phyloP scores from a whole-genome alignment of 2,888 invertebrate genomes.

The Tetragnatha montana region DNA sequence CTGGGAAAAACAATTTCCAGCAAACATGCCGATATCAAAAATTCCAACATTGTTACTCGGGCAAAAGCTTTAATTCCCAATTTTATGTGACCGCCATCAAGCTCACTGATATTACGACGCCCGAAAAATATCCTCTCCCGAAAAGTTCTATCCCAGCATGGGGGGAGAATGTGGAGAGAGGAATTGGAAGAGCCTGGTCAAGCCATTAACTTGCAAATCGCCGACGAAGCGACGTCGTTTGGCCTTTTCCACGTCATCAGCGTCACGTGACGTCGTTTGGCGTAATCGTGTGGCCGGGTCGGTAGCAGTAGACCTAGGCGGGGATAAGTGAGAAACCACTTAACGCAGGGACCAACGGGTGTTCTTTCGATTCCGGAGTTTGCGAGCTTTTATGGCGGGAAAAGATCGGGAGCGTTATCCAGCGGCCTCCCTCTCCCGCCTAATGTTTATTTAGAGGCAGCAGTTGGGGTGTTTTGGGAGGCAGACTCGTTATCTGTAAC shows the following conservation, averaged over 20 bases:
- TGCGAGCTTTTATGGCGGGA: slow-evolving; percentile 40
- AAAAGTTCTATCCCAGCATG: neutral
- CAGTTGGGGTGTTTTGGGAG: neutral
- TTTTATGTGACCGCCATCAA: slow-evolving; percentile 60
- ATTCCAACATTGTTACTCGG: slow-evolving; percentile 15
- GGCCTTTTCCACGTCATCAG: slow-evolving; percentile 66
- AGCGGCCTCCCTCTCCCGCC: neutral
- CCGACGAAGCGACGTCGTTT: slow-evolving; percentile 55
- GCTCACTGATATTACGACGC: slow-evolving; percentile 30
- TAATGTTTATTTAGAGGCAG: neutral
- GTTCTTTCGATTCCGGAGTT: slow-evolving; percentile 41
- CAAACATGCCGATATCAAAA: neutral
- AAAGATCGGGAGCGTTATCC: slow-evolving; percentile 17
- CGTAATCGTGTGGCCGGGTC: slow-evolving; percentile 57
- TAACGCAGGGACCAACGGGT: slow-evolving; percentile 32
- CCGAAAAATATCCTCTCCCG: slow-evolving; percentile 40
- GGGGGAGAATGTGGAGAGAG: slow-evolving; percentile 19
- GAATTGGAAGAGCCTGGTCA: slow-evolving; percentile 51
- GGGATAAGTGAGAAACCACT: slow-evolving; percentile 48
- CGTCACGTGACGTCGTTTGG: slow-evolving; percentile 65
- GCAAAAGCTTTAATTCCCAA: slow-evolving; percentile 42
- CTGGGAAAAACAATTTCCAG: neutral
- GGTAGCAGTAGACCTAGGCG: slow-evolving; percentile 29
- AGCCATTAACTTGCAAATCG: slow-evolving; percentile 67
- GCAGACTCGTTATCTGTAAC: neutral